Evolutionary conservation across 2,888 invertebrate genomes (phyloP).

Genomic region (Pilophorus perplexus): DNA sequence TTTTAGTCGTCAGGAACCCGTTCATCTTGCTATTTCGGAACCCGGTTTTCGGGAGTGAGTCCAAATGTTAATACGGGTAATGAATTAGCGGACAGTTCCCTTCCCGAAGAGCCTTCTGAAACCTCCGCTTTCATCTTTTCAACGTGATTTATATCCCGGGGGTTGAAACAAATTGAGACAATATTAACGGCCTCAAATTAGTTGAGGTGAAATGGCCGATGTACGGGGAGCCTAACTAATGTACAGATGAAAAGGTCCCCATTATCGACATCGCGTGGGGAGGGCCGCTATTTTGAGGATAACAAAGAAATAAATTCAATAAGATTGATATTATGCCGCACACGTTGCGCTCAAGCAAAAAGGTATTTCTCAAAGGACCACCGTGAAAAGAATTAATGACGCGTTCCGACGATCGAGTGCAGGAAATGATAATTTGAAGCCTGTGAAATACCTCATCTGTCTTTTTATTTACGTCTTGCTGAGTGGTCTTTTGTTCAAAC

Average conservation of each 20-base stretch:
- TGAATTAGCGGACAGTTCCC: constrained; percentile 30
- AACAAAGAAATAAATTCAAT: constrained; percentile 4
- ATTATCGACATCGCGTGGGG: constrained; percentile 13
- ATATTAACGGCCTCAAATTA: constrained; percentile 32
- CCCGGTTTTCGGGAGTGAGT: neutral
- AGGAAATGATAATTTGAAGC: constrained; percentile 9
- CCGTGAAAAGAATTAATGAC: constrained; percentile 25
- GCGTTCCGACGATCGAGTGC: constrained; percentile 21
- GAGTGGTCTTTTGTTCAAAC: too few relatives aligned
- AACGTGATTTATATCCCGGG: neutral
- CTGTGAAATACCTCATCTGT: too few relatives aligned
- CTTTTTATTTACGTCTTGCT: too few relatives aligned
- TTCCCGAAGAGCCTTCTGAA: too few relatives aligned
- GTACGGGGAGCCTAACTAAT: constrained; percentile 20
- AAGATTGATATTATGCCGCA: constrained; percentile 27
- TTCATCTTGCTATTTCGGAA: constrained; percentile 28
- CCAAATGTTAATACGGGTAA: constrained; percentile 35
- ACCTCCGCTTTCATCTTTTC: constrained; percentile 29
- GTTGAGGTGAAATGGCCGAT: constrained; percentile 30
- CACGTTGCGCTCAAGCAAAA: neutral
- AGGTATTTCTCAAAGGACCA: constrained; percentile 19
- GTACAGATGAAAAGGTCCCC: constrained; percentile 29
- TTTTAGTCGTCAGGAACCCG: constrained; percentile 2
- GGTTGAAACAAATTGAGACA: constrained; percentile 34
- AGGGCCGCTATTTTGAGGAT: neutral